Conservation (phyloP, 2,888 invertebrate species). For the Drosophila subquinaria region DNA sequence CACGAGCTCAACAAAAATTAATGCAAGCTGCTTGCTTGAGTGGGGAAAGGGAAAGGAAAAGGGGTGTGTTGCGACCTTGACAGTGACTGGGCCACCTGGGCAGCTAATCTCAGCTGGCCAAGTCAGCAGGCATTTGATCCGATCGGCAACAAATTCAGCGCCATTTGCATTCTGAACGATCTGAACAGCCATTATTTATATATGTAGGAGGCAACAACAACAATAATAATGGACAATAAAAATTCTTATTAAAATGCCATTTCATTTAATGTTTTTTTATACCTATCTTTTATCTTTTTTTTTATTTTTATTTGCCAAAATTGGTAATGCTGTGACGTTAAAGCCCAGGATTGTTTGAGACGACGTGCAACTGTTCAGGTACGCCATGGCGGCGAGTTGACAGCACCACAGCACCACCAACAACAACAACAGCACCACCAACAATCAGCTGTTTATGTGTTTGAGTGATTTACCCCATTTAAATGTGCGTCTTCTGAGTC, state of each 20-base stretch:
- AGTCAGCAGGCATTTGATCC: slow-evolving; percentile 50
- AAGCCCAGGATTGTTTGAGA: slow-evolving; percentile 52
- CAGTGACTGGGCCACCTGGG: slow-evolving; percentile 20
- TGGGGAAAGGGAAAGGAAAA: not conserved
- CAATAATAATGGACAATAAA: slow-evolving; percentile 40
- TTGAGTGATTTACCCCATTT: not conserved
- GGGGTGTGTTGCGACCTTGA: not conserved
- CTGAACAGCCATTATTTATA: slow-evolving; percentile 22
- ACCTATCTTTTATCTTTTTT: not conserved
- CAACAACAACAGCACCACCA: not conserved
- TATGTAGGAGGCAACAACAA: slow-evolving; percentile 28
- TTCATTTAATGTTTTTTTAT: slow-evolving; percentile 28
- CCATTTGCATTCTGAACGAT: slow-evolving; percentile 73
- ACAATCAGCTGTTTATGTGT: not conserved
- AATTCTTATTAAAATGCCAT: slow-evolving; percentile 51
- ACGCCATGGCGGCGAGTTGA: slow-evolving; percentile 43
- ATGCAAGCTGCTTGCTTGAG: slow-evolving; percentile 61
- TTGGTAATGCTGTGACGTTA: slow-evolving; percentile 43
- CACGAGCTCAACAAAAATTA: slow-evolving; percentile 52
- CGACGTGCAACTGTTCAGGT: slow-evolving; percentile 74
- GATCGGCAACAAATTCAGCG: slow-evolving; percentile 32
- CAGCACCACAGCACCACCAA: not conserved
- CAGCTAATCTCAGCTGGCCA: slow-evolving; percentile 30
- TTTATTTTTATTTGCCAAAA: slow-evolving; percentile 8
- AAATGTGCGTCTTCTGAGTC: slow-evolving; percentile 44